Evolutionary conservation across 2,888 invertebrate genomes (phyloP), one percentile per base, ranked within the genome.

Genomic region (Dasypogon diadema): DNA sequence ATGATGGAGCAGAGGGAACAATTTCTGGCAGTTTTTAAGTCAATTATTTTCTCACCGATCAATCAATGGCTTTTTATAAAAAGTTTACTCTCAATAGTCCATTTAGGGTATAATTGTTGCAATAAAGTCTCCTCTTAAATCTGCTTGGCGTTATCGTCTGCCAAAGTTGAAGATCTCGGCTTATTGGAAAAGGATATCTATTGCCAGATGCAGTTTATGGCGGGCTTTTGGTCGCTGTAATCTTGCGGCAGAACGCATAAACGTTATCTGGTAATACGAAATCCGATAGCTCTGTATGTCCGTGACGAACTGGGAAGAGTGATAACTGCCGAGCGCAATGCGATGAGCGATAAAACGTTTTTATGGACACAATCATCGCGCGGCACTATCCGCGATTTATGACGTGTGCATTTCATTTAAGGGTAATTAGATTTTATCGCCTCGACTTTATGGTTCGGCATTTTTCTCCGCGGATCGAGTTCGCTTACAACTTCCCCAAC

Each of bases 331-430:
- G 42, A 34, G 8, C 24, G 22, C 37, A 58, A 75, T 65, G 51
- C 60, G 54, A 37, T 12, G 48, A 30, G 34, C 60, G 60, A 75
- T 75, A 75, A 75, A 72, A 74, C 48, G 18, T 51, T 68, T 75
- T 75, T 75, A 75, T 75, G 68, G 75, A 56, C 21, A 21, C 55
- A 75, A 68, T 46, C 75, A 70, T 54, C 18, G 70, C 56, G 24
- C 75, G 24, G 75, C 37, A 75, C 60, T 63, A 63, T 75, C 30
- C 21, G 37, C 65, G 58, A 75, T 75, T 75, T 75, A 75, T 75
- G 70, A 75, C 54, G 75, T 75, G 75, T 75, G 75, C 75, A 75
- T 75, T 70, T 75, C 70, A 70, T 70, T 70, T 70, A 75, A 46
- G 48, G 70, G 58, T 70, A 75, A 75, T 75, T 75, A 75, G 75